Percentiles rank a stretch among this genome's conserved stretches.
Evolutionary conservation across 2,113 vertebrate species (phyloP).

Genomic region (Psilopsiagon aymara): DNA sequence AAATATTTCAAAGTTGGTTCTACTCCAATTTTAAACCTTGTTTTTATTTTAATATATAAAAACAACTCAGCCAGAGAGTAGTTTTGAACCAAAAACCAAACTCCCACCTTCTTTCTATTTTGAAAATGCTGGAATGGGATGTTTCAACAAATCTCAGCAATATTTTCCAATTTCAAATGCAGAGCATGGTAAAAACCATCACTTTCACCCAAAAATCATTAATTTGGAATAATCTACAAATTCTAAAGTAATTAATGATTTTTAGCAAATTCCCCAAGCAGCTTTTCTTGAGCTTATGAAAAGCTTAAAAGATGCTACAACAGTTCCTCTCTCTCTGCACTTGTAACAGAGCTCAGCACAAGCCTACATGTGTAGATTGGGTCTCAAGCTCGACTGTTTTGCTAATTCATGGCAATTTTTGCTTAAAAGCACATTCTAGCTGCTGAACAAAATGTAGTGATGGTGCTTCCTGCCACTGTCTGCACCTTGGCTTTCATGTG

Average conservation of each 20-base stretch:
- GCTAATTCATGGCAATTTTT: not conserved
- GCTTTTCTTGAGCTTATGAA: not conserved
- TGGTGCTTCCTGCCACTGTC: not conserved
- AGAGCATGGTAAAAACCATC: not conserved
- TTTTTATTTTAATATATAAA: slow-evolving; percentile 32
- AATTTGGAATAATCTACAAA: not conserved
- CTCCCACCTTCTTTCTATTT: slow-evolving; percentile 5
- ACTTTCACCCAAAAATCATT: not conserved
- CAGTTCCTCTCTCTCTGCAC: not conserved
- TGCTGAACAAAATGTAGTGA: not conserved
- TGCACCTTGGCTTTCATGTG: not conserved
- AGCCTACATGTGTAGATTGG: not conserved
- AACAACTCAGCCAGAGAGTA: not conserved
- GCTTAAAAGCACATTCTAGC: not conserved
- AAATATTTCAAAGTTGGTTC: slow-evolving; percentile 22
- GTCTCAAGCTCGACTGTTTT: not conserved
- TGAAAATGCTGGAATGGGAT: not conserved
- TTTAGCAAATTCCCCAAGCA: not conserved
- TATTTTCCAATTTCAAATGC: not conserved
- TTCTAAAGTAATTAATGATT: not conserved
- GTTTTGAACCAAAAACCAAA: not conserved
- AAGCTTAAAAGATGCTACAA: not conserved
- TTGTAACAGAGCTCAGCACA: not conserved
- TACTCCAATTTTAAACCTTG: slow-evolving; percentile 34
- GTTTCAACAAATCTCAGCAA: not conserved